Evolutionary conservation across 2,797 vertebrate species (phyloP), one percentile per base, ranked within the genome.

Genomic region (Trachops cirrhosus): DNA sequence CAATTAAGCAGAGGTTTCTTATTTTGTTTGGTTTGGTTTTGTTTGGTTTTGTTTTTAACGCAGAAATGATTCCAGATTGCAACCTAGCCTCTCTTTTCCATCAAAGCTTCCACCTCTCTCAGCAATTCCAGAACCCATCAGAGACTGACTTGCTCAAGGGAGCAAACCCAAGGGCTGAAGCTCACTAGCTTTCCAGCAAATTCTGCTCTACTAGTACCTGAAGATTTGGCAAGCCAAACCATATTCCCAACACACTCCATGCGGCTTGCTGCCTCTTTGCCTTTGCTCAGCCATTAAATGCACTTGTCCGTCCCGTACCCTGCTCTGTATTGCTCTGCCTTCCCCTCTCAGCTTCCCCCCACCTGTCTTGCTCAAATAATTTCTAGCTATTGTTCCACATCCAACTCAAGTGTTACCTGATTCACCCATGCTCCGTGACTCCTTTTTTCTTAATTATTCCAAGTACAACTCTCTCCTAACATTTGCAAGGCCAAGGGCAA

Each of bases 51-150:
- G 34, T 83, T 46, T 67, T 34, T 12, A 75, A 85, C 21, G 46
- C 24, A 91, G 41, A 91, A 59, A 70, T 46, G 34, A 83, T 67
- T 62, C 32, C 22, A 48, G n/a, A 75, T 82, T 75, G 44, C 57
- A 85, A 18, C 9, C 44, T 64, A 32, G 44, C 50, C 21, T 74
- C 46, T 3, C 3, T 15, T 70, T 85, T 26, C 41, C 37, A 64
- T 18, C 21, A 19, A 68, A 85, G 91, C 16, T n/a, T 73, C 41
- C 15, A 57, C 6, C 16, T 11, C 24, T 39, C 12, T 29, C 22
- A 62, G 24, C 37, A 79, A 83, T 19, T 41, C 6, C 48, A 54
- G 70, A 80, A 50, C 9, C 78, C 62, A 41, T 34, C 32, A 21
- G 68, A 48, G 21, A 91, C 39, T 29, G 24, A 85, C 52, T 37